Evolutionary conservation across 1,140 invertebrate genomes (phyloP).

Genomic region (Drosophila truncata): DNA sequence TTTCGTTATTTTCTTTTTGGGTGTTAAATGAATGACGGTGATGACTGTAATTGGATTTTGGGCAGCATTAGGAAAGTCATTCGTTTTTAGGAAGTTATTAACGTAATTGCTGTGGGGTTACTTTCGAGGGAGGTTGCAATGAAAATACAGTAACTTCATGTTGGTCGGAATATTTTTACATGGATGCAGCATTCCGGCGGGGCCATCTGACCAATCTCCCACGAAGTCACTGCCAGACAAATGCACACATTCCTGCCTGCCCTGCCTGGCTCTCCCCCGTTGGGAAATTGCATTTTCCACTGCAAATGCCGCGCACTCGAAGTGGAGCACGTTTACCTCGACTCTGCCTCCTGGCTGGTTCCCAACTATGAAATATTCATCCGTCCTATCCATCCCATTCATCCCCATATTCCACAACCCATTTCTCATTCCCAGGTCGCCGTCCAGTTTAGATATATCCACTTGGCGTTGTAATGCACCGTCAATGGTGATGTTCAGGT

Average conservation of each 20-base stretch:
- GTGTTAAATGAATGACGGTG: constrained; percentile 35
- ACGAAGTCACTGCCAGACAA: constrained; percentile 55
- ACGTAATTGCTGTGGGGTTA: constrained; percentile 24
- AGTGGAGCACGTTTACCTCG: constrained; percentile 68
- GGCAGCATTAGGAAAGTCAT: constrained; percentile 35
- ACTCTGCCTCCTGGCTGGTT: constrained; percentile 17
- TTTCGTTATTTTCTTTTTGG: constrained; percentile 17
- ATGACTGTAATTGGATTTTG: constrained; percentile 51
- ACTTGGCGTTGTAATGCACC: constrained; percentile 53
- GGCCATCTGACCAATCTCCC: constrained; percentile 51
- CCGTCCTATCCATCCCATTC: constrained; percentile 10
- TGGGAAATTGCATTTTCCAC: constrained; percentile 65
- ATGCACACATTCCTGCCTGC: constrained; percentile 43
- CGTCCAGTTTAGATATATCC: constrained; percentile 52
- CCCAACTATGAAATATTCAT: constrained; percentile 28
- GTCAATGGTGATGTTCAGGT: constrained; percentile 37
- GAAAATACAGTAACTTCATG: constrained; percentile 1
- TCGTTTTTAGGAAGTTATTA: constrained; percentile 49
- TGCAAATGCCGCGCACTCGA: constrained; percentile 68
- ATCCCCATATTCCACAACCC: constrained; percentile 10
- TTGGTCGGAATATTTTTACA: constrained; percentile 30
- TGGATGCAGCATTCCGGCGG: constrained; percentile 20
- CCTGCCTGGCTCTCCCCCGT: constrained; percentile 2
- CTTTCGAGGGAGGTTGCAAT: constrained; percentile 4
- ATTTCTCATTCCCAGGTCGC: constrained; percentile 1